Evolutionary conservation across 1,140 invertebrate species (phyloP), one percentile per base, ranked within the genome.

Genomic region (Eriosoma lanigerum): DNA sequence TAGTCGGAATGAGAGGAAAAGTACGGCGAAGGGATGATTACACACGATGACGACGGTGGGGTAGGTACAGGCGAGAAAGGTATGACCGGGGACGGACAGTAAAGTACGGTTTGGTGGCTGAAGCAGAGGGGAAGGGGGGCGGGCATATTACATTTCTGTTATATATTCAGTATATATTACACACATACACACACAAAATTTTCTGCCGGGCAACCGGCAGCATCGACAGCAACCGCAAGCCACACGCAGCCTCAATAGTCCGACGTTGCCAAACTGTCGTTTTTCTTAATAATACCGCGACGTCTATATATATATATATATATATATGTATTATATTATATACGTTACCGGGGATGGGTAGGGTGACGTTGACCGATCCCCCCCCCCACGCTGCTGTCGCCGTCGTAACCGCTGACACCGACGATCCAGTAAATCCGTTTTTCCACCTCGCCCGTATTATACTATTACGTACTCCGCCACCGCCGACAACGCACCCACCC

Each of bases 351-450:
- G 9, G 48, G 48, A 19, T 0, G 52, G 19, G 52, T 19, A 4
- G 56, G 54, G 44, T 78, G 75, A 78, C 75, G 75, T 72, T 78
- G 75, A 78, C 75, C 75, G 75, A 78, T 44, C 75, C 54, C 56
- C 46, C 12, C 32, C 17, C 8, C n/a, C n/a, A n/a, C n/a, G n/a
- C n/a, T n/a, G n/a, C n/a, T n/a, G 15, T 13, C 21, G 13, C 21
- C 64, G 24, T 19, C 29, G 9, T n/a, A n/a, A 10, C 54, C n/a
- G 10, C 26, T 17, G 4, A 46, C 48, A 24, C 12, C 68, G 68
- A 29, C 46, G 68, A 72, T 72, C 48, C 68, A 17, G 68, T 52
- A 72, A 72, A 72, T 72, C 68, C 68, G 68, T 72, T 62, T 62
- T 78, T 78, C 32, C 73, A 44, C 73, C 73, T 62, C 73, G 54